phyloP scores from a whole-genome alignment of 2,888 invertebrate genomes.

The Sympetrum striolatum region DNA sequence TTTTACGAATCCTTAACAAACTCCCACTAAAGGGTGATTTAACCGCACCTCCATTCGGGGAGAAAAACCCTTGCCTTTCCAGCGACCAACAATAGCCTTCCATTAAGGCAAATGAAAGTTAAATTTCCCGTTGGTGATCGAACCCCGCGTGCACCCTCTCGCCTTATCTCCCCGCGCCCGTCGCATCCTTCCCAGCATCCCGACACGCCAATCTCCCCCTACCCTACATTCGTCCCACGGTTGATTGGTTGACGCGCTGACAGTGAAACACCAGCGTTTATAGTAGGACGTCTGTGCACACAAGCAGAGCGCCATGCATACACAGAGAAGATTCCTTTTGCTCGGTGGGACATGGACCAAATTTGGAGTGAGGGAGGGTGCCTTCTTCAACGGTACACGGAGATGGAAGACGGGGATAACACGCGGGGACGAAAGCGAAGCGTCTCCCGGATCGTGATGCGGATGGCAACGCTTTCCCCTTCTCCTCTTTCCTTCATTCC shows the following conservation, averaged over 20 bases:
- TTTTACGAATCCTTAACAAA: no score
- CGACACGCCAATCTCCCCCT: background rate
- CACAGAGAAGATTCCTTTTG: background rate
- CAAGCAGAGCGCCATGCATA: background rate
- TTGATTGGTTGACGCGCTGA: constrained; percentile 5
- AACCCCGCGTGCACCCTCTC: background rate
- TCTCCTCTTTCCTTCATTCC: background rate
- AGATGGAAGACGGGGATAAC: constrained; percentile 33
- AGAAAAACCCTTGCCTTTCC: no score
- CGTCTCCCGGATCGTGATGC: constrained; percentile 19
- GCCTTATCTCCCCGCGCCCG: background rate
- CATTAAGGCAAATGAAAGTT: no score
- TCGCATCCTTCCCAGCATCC: background rate
- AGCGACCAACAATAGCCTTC: no score
- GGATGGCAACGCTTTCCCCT: background rate
- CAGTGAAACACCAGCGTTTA: background rate
- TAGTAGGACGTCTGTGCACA: background rate
- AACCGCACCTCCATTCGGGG: no score
- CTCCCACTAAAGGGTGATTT: no score
- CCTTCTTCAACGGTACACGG: background rate
- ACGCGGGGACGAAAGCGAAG: background rate
- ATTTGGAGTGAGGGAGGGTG: constrained; percentile 13
- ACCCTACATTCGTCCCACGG: background rate
- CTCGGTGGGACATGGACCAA: constrained; percentile 3
- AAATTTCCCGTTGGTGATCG: no score